phyloP scores from a whole-genome alignment of 2,888 invertebrate genomes.

The Lampropteryx suffumata region DNA sequence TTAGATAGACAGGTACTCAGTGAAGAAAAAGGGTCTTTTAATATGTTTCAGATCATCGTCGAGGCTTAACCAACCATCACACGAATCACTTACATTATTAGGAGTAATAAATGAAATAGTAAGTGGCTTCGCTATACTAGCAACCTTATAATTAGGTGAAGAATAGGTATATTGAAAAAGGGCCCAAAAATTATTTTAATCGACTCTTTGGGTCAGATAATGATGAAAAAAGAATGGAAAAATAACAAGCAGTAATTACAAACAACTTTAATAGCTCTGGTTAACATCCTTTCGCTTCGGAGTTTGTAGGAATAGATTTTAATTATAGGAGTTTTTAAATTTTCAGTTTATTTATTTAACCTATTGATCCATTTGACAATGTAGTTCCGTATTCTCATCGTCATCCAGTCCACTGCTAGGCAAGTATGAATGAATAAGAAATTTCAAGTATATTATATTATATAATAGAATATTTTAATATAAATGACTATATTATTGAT shows the following conservation, averaged over 20 bases:
- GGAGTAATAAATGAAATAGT: not conserved
- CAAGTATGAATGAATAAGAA: no score
- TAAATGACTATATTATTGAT: no score
- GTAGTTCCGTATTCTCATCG: no score
- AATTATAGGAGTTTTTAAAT: constrained; percentile 55
- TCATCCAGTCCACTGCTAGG: no score
- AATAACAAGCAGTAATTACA: constrained; percentile 71
- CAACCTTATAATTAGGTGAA: constrained; percentile 49
- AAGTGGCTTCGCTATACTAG: not conserved
- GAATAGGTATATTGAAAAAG: constrained; percentile 53
- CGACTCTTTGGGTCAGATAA: constrained; percentile 49
- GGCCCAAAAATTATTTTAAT: constrained; percentile 60
- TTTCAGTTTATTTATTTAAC: no score
- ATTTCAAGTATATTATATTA: no score
- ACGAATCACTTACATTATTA: constrained; percentile 6
- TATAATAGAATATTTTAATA: no score
- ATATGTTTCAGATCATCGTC: constrained; percentile 8
- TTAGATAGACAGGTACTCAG: not conserved
- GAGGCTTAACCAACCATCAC: constrained; percentile 8
- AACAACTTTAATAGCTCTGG: constrained; percentile 61
- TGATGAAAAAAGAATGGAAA: constrained; percentile 54
- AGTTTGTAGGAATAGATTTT: constrained; percentile 59
- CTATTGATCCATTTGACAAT: no score
- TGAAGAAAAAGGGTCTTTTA: constrained; percentile 4
- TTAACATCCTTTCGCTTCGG: constrained; percentile 67